Evolutionary conservation across 2,888 invertebrate genomes (phyloP), one percentile per base, ranked within the genome.

Genomic region (Endomychus coccineus): DNA sequence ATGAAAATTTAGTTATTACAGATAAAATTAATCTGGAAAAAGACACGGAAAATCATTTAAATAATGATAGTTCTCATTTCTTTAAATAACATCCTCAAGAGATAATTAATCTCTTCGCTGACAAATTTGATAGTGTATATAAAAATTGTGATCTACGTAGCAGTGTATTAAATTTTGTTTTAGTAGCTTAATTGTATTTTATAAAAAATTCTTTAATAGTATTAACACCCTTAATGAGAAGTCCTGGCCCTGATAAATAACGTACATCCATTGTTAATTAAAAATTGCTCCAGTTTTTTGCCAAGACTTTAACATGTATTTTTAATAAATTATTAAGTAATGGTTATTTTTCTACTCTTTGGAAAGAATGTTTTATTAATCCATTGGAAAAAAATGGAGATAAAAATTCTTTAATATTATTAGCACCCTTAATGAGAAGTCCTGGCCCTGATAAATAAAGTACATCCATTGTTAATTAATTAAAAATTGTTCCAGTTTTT

Each of bases 51-150:
- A n/a, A 24, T 4, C 11, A n/a, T 24, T 4, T 24, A 6, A n/a
- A n/a, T 6, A 11, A n/a, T 24, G 11, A 24, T n/a, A 4, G 5
- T n/a, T 10, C n/a, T 4, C 4, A 4, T 24, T 24, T 24, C 24
- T 24, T 24, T n/a, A 24, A n/a, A 4, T 24, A 24, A 10, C 10
- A 24, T n/a, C 10, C 10, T 11, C 5, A 6, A 6, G n/a, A 24
- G n/a, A 24, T 24, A 4, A 11, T 24, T 4, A 24, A 24, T 24
- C n/a, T 24, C n/a, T 24, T 24, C 3, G 4, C 24, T n/a, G 11
- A n/a, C 4, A 24, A 24, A n/a, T 24, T 24, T 24, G n/a, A 11
- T 6, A 24, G n/a, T 24, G n/a, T 24, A n/a, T 24, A 24, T n/a
- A n/a, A n/a, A n/a, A 24, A n/a, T n/a, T 6, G 4, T n/a, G n/a